A percentile compares a stretch with the other conserved stretches of the same genome.
Conservation (phyloP, 1,140 invertebrate genomes). For the Eumeta japonica region DNA sequence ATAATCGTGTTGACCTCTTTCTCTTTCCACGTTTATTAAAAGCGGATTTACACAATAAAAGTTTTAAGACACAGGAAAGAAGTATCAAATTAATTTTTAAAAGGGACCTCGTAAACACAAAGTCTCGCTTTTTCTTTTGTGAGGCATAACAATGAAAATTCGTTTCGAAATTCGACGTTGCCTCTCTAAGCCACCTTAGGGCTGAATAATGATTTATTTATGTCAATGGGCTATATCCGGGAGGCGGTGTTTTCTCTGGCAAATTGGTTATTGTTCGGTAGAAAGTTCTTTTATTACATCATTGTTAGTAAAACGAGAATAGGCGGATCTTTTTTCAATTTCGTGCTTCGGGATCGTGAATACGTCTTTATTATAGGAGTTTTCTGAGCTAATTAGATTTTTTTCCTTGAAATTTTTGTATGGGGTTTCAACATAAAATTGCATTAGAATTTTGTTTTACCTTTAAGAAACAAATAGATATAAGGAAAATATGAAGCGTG, state of each 20-base stretch:
- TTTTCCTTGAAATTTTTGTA: no score
- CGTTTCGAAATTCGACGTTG: slow-evolving; percentile 34
- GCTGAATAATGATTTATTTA: slow-evolving; percentile 53
- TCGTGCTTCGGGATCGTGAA: slow-evolving; percentile 5
- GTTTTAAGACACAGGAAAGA: slow-evolving; percentile 41
- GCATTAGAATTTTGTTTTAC: no score
- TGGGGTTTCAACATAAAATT: no score
- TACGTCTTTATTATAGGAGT: background rate
- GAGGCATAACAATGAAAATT: slow-evolving; percentile 47
- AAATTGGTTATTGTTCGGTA: slow-evolving; percentile 53
- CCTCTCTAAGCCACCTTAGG: slow-evolving; percentile 21
- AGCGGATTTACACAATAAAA: no score
- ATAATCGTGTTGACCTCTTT: no score
- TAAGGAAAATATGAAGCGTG: no score
- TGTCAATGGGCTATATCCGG: slow-evolving; percentile 43
- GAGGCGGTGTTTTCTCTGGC: slow-evolving; percentile 35
- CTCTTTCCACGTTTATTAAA: no score
- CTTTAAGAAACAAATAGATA: no score
- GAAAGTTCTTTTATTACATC: slow-evolving; percentile 51
- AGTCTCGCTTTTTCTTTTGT: slow-evolving; percentile 49
- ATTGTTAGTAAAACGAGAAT: slow-evolving; percentile 47
- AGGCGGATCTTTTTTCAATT: slow-evolving; percentile 38
- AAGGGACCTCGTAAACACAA: slow-evolving; percentile 34
- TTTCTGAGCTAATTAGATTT: background rate
- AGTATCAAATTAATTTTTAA: slow-evolving; percentile 56